Evolutionary conservation across 2,888 invertebrate species (phyloP).

Genomic region (Eudemis profundana): DNA sequence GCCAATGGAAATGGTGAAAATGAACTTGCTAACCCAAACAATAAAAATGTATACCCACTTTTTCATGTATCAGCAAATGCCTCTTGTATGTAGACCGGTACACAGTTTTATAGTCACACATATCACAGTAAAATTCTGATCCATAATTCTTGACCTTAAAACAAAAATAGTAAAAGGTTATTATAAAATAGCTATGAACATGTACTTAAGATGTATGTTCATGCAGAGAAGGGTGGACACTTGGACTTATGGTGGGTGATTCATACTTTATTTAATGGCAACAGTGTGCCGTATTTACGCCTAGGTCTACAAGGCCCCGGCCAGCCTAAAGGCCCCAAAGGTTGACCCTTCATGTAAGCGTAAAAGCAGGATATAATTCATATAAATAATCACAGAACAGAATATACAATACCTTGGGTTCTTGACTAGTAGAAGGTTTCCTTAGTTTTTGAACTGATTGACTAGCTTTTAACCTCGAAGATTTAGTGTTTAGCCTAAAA

Average conservation of each 20-base stretch:
- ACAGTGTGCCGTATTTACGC: too few relatives aligned
- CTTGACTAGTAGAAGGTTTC: neutral
- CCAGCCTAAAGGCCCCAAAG: too few relatives aligned
- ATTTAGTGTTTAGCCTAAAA: constrained; percentile 28
- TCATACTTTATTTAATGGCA: too few relatives aligned
- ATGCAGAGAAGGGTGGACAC: too few relatives aligned
- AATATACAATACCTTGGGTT: constrained; percentile 27
- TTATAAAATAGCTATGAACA: neutral
- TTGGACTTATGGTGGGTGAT: too few relatives aligned
- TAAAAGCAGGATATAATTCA: too few relatives aligned
- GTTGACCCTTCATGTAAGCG: too few relatives aligned
- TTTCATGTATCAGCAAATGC: constrained; percentile 42
- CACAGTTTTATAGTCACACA: constrained; percentile 44
- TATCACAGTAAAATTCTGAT: constrained; percentile 42
- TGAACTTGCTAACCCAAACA: too few relatives aligned
- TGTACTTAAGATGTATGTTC: too few relatives aligned
- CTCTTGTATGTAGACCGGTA: constrained; percentile 43
- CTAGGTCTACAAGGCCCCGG: too few relatives aligned
- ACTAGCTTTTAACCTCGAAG: constrained; percentile 7
- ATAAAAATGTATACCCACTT: constrained; percentile 26
- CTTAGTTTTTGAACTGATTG: neutral
- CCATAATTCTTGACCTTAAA: constrained; percentile 40
- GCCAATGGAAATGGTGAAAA: too few relatives aligned
- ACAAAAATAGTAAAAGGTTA: neutral
- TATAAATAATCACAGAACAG: too few relatives aligned